Evolutionary conservation across 1,140 invertebrate species (phyloP).

Genomic region (Thalassaphorura encarpata): DNA sequence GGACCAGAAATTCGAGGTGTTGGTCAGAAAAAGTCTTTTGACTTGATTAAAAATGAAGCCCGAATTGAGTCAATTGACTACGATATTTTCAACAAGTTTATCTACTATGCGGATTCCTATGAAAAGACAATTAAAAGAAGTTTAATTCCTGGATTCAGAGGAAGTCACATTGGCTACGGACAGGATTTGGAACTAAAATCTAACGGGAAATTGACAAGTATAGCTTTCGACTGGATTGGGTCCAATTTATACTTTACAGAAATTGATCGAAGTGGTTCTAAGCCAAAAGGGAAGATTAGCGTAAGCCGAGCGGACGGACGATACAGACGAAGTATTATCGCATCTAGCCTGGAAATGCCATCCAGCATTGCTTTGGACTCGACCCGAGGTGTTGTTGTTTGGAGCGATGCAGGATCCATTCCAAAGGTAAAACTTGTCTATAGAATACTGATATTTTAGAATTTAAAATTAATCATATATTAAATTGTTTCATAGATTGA

Average conservation of each 20-base stretch:
- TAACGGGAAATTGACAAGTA: conserved; percentile 64
- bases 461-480: background rate
- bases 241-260: conserved; percentile 93
- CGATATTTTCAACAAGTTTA: conserved; percentile 48
- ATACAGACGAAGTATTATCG: conserved; percentile 64
- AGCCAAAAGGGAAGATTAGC: conserved; percentile 56
- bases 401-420: conserved; percentile 72
- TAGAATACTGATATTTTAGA: background rate
- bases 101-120: conserved; percentile 78
- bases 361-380: conserved; percentile 81
- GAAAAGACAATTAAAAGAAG: conserved; percentile 83
- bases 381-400: conserved; percentile 71
- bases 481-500: conserved; percentile 55
- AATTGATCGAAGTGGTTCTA: conserved; percentile 54
- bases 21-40: conserved; percentile 54
- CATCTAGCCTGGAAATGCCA: conserved; percentile 56
- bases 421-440: conserved; percentile 49
- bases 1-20: conserved; percentile 76
- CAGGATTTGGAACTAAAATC: conserved; percentile 61
- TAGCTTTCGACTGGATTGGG: conserved; percentile 84
- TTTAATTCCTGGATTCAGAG: conserved; percentile 67
- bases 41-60: conserved; percentile 69
- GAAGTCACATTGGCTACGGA: conserved; percentile 60
- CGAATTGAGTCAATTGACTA: conserved; percentile 73
- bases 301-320: conserved; percentile 80